These are phyloP conservation scores for Peromyscus nudipes DNA, from an alignment of 2,797 vertebrate genomes.

Conservation along the genomic window DNA sequence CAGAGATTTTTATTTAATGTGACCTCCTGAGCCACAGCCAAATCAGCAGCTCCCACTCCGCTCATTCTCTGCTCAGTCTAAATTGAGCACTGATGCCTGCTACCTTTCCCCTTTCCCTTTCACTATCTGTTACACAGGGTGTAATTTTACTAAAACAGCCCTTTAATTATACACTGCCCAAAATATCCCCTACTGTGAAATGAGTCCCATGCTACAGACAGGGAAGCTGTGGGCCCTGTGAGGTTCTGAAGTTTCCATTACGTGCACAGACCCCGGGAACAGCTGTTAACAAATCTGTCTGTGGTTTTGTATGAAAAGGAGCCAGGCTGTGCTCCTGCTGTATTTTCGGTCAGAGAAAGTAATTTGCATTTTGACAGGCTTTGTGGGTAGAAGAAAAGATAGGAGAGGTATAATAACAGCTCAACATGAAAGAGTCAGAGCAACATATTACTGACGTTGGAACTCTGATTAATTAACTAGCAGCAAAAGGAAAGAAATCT, in stretches of 20 bases:
- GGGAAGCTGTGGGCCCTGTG: conserved; percentile 38
- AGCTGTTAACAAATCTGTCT: conserved; percentile 83
- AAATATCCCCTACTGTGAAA: conserved; percentile 76
- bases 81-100: background rate
- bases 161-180: conserved; percentile 64
- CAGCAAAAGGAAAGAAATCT: background rate
- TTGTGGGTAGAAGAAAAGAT: conserved; percentile 52
- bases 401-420: conserved; percentile 47
- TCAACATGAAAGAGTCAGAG: conserved; percentile 6
- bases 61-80: conserved; percentile 31
- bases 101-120: background rate
- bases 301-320: conserved; percentile 59
- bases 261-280: conserved; percentile 72
- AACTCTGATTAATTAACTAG: conserved; percentile 1
- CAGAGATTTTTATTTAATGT: conserved; percentile 44
- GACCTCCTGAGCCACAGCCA: background rate
- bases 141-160: conserved; percentile 46
- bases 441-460: background rate
- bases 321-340: conserved; percentile 74
- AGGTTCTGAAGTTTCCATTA: conserved; percentile 80
- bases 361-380: conserved; percentile 55
- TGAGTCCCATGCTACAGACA: conserved; percentile 65
- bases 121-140: conserved; percentile 62
- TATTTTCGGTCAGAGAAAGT: conserved; percentile 74
- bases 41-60: conserved; percentile 29